These are phyloP conservation scores for Phylloscopus whistleri DNA, from an alignment of 2,113 vertebrate species.

Conservation along the genomic window DNA sequence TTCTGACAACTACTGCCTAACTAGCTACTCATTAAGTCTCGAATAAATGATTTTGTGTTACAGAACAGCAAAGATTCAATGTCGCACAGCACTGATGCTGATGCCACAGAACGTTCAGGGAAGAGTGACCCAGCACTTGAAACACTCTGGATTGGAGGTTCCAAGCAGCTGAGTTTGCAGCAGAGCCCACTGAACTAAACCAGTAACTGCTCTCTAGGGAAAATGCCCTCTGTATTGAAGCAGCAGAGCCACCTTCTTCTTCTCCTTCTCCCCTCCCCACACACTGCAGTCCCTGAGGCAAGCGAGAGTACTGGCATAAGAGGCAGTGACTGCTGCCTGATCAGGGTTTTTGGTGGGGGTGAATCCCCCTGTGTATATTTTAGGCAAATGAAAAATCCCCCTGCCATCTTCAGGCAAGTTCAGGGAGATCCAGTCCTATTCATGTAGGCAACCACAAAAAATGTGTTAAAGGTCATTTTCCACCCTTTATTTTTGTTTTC, in stretches of 20 bases:
- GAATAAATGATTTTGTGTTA: neutral
- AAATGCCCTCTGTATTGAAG: neutral
- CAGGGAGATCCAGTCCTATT: neutral
- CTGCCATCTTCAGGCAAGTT: neutral
- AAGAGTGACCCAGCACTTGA: neutral
- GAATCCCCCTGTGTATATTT: neutral
- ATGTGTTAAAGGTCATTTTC: neutral
- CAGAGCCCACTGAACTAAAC: neutral
- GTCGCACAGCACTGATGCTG: neutral
- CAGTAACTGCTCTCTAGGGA: neutral
- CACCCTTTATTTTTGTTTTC: neutral
- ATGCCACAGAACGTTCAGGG: neutral
- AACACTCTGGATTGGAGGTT: neutral
- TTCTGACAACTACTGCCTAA: neutral
- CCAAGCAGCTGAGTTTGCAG: neutral
- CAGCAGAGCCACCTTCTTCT: neutral
- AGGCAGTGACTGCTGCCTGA: neutral
- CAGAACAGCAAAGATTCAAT: neutral
- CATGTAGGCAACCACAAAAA: neutral
- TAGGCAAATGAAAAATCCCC: neutral
- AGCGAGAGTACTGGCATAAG: neutral
- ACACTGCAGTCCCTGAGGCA: fast-evolving
- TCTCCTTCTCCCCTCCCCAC: fast-evolving
- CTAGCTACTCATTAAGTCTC: neutral
- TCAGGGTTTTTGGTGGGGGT: neutral